Evolutionary conservation across 2,888 invertebrate genomes (phyloP), one percentile per base, ranked within the genome.

Genomic region (Orthonevra nobilis): DNA sequence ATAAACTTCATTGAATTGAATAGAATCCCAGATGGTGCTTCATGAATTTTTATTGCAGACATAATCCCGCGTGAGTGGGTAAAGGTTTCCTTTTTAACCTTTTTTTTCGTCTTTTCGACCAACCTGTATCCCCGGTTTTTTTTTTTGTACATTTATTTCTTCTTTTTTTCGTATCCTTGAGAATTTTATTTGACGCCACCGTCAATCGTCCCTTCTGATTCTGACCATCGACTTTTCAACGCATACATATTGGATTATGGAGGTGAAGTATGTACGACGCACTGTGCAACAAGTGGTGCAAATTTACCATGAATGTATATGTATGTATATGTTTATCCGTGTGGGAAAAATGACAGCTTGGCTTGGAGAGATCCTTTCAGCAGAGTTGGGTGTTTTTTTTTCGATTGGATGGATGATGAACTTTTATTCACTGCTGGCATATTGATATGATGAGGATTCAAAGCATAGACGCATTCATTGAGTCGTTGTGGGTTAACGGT

Each of bases 251-350:
- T 52, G 52, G 42, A 34, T 63, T n/a, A n/a, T 54, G 38, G 40
- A 36, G 20, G 36, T 32, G 12, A n/a, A n/a, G 2, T 30, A 10
- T 20, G 52, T 42, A 38, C 23, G 63, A 60, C 32, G 34, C 38
- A 42, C 23, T 28, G 32, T 54, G 56, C 75, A 75, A 75, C 75
- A 75, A 75, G 75, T 75, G 75, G 63, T 75, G 75, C 75, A 61
- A n/a, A n/a, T n/a, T n/a, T n/a, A n/a, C n/a, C n/a, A n/a, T n/a
- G n/a, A n/a, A n/a, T n/a, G n/a, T n/a, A n/a, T n/a, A n/a, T n/a
- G n/a, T n/a, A n/a, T n/a, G n/a, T n/a, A n/a, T n/a, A n/a, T n/a
- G n/a, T n/a, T n/a, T n/a, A n/a, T n/a, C n/a, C n/a, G n/a, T n/a
- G n/a, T n/a, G n/a, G n/a, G n/a, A 28, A n/a, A 28, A 9, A 26